A percentile compares a stretch with the other conserved stretches of the same genome.
Evolutionary conservation across 2,113 vertebrate genomes (phyloP).

Genomic region (Phyllostomus discolor): DNA sequence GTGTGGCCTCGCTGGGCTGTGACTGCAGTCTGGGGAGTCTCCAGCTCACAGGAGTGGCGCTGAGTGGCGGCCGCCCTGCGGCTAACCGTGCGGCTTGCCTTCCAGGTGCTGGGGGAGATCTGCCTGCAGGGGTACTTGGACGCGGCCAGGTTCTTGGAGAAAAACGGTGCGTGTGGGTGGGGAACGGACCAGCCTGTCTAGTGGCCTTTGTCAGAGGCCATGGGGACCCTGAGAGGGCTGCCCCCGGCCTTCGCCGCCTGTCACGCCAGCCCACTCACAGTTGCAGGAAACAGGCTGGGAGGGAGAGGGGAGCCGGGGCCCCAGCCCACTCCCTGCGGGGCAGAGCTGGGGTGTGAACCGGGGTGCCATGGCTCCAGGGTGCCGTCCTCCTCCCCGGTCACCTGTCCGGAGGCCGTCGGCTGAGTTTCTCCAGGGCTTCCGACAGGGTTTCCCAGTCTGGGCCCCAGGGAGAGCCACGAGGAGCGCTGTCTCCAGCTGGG

Average conservation of each 20-base stretch:
- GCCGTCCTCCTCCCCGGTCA: rapidly evolving
- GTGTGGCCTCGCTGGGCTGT: rapidly evolving
- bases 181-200: rapidly evolving
- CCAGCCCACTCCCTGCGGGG: rapidly evolving
- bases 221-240: no score
- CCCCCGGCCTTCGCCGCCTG: rapidly evolving
- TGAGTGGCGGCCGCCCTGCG: background rate
- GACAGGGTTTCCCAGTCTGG: background rate
- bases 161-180: slow-evolving; percentile 85
- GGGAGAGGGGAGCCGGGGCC: background rate
- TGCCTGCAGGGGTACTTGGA: slow-evolving; percentile 93
- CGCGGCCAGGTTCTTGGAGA: slow-evolving; percentile 87
- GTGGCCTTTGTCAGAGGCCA: rapidly evolving
- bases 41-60: rapidly evolving
- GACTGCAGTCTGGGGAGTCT: background rate
- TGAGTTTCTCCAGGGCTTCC: background rate
- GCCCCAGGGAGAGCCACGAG: background rate
- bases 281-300: background rate
- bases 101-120: slow-evolving; percentile 87
- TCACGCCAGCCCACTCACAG: rapidly evolving
- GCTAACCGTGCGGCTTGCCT: slow-evolving; percentile 1
- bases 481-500: no score
- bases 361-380: background rate
- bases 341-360: background rate
- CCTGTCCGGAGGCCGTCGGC: background rate